Base-by-base conservation (phyloP, 2,888 invertebrate genomes). In the Drosophila nr. perissopoda region DNA sequence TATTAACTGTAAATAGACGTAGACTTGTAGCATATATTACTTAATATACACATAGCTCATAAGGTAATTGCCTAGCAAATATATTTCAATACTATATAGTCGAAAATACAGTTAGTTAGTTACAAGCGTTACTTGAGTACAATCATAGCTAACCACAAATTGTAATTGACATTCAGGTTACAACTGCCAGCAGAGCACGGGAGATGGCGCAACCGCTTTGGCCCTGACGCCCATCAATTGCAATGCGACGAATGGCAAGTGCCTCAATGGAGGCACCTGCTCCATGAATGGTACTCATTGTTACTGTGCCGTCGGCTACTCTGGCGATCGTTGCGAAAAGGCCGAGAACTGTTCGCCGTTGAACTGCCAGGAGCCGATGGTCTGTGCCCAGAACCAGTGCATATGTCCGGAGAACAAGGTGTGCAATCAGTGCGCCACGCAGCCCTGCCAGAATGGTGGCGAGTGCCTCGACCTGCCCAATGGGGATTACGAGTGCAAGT, bases 371-470 rank as follows among this genome's bases (percentile, higher is more conserved):
- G 93, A 93, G 29, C 93, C 93, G 7, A 93, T 93, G 92, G 72
- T 88, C 34, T 93, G 93, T 65, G 81, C 87, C 0, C 91, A 91
- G 57, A 93, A 92, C 27, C 91, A 92, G 62, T 93, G 93, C 73
- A 85, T 92, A 53, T 93, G 93, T 65, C 92, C 93, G 3, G 92
- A 92, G 64, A 92, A 92, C 69, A 92, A 91, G 72, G 88, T 92
- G 38, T 93, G 95, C 87, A 94, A 94, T 79, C 87, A 90, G n/a
- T 96, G 95, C 85, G 92, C 93, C 58, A 93, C 94, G 77, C 93
- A 94, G 80, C 95, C 95, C 2, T 96, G 96, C 89, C 93, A 94
- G 62, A 95, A 96, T 92, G 95, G 94, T 27, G 96, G 95, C 48
- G 94, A 94, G 62, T 96, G 96, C 91, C 90, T 93, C 62, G 94